These are phyloP conservation scores for Bryconaethiops microstoma DNA, from an alignment of 2,797 vertebrate genomes.

Conservation along the genomic window DNA sequence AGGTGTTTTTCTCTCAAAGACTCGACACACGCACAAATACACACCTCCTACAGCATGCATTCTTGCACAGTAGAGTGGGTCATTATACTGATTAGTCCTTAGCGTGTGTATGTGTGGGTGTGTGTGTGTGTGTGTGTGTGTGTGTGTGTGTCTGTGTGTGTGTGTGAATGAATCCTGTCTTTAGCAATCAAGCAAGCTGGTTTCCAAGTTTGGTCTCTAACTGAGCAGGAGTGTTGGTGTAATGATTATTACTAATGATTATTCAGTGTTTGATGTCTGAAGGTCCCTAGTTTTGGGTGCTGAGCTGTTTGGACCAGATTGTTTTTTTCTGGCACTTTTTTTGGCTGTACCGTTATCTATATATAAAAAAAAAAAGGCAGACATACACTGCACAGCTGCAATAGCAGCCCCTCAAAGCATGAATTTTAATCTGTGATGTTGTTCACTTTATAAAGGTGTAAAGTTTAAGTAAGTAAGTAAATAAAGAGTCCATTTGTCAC, in stretches of 20 bases:
- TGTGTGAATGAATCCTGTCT: slow-evolving; percentile 6
- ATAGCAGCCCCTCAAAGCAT: too few species aligned
- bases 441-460: too few species aligned
- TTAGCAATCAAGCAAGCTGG: slow-evolving; percentile 5
- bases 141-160: slow-evolving; percentile 8
- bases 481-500: too few species aligned
- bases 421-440: too few species aligned
- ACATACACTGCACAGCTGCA: too few species aligned
- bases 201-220: slow-evolving; percentile 4
- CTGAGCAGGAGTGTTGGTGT: neutral
- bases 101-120: neutral
- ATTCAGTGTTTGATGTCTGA: neutral
- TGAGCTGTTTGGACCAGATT: too few species aligned
- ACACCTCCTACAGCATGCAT: neutral
- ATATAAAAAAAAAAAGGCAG: too few species aligned
- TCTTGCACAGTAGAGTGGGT: slow-evolving; percentile 26
- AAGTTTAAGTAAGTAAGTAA: too few species aligned
- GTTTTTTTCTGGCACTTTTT: too few species aligned
- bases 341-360: too few species aligned
- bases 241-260: too few species aligned
- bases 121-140: slow-evolving; percentile 1
- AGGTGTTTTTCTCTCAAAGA: slow-evolving; percentile 27
- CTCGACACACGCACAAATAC: slow-evolving; percentile 16
- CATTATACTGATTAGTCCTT: slow-evolving; percentile 23
- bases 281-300: too few species aligned